Percentiles rank a stretch among this genome's conserved stretches.
phyloP scores from a whole-genome alignment of 2,113 vertebrate species.

The Rhadina sibilatrix region DNA sequence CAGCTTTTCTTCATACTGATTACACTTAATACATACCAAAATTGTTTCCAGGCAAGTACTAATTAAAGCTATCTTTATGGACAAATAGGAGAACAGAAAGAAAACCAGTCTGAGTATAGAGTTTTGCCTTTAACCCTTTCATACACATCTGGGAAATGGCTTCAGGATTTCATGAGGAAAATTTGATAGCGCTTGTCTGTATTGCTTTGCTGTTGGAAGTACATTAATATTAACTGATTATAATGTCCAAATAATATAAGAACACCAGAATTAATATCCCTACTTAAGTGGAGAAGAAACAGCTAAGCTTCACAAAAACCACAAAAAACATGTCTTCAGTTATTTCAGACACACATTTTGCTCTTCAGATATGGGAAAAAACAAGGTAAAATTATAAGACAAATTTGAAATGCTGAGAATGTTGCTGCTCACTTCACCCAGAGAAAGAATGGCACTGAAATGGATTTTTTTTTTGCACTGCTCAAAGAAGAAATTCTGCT shows the following conservation, averaged over 20 bases:
- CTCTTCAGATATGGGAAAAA: neutral
- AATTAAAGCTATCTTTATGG: slow-evolving; percentile 64
- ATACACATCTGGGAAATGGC: neutral
- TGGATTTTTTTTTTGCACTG: neutral
- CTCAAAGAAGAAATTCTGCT: neutral
- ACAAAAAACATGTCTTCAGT: neutral
- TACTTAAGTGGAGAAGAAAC: neutral
- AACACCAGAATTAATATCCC: neutral
- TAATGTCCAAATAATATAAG: neutral
- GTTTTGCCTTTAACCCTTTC: slow-evolving; percentile 38
- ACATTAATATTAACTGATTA: neutral
- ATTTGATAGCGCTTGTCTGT: neutral
- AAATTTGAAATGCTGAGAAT: neutral
- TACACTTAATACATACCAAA: slow-evolving; percentile 52
- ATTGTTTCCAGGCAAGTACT: slow-evolving; percentile 46
- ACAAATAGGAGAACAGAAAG: slow-evolving; percentile 44
- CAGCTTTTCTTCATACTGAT: slow-evolving; percentile 62
- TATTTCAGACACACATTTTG: neutral
- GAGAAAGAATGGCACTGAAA: neutral
- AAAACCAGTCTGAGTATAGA: neutral
- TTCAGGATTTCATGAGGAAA: neutral
- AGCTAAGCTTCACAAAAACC: neutral
- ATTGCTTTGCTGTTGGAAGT: neutral
- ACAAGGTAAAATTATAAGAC: neutral
- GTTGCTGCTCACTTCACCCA: neutral